Percentiles rank a stretch among this genome's conserved stretches.
Evolutionary conservation across 2,797 vertebrate genomes (phyloP).

Genomic region (Malurus leucopterus): DNA sequence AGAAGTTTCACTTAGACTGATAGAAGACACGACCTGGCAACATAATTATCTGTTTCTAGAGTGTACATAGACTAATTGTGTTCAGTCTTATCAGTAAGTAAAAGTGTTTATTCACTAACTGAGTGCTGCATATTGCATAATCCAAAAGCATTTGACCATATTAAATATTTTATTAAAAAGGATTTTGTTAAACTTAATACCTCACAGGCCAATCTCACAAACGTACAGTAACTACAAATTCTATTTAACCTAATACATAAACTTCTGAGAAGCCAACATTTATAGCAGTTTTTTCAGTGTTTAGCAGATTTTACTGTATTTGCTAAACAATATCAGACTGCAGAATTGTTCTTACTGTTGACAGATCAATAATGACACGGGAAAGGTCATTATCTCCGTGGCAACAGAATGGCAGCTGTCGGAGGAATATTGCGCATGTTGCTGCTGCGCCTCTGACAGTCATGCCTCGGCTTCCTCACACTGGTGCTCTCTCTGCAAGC

Average conservation of each 20-base stretch:
- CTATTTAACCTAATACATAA: not conserved
- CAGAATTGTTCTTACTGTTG: slow-evolving; percentile 74
- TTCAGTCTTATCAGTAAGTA: not conserved
- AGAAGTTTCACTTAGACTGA: slow-evolving; percentile 29
- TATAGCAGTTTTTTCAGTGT: slow-evolving; percentile 77
- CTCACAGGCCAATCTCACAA: not conserved
- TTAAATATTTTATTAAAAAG: not conserved
- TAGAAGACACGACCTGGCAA: not conserved
- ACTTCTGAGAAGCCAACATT: not conserved
- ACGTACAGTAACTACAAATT: not conserved
- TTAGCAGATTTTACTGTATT: slow-evolving; percentile 59
- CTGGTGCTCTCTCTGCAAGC: slow-evolving; percentile 69
- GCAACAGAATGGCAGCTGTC: slow-evolving; percentile 72
- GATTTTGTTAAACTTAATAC: not conserved
- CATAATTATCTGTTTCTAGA: not conserved
- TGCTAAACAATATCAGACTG: slow-evolving; percentile 76
- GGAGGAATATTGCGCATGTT: slow-evolving; percentile 77
- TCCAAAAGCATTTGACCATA: not conserved
- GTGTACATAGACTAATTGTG: not conserved
- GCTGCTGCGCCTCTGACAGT: slow-evolving; percentile 56
- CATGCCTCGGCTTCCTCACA: slow-evolving; percentile 77
- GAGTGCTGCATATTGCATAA: not conserved
- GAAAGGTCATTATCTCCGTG: slow-evolving; percentile 72
- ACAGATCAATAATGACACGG: slow-evolving; percentile 74
- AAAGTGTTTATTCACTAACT: not conserved